Percentiles rank a stretch among this genome's conserved stretches.
phyloP scores from a whole-genome alignment of 2,113 vertebrate genomes.

The Caranx melampygus region DNA sequence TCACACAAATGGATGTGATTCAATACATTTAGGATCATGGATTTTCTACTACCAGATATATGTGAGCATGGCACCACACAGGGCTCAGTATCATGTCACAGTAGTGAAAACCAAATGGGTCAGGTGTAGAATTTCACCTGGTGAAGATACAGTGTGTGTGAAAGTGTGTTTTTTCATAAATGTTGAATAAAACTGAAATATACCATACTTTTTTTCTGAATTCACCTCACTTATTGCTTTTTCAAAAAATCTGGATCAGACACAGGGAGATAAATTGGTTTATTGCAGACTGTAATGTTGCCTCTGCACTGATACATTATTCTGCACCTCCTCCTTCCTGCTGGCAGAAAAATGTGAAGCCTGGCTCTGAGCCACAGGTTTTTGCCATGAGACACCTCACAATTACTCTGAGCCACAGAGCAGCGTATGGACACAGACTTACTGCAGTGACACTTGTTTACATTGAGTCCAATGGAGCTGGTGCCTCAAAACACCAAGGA shows the following conservation, averaged over 20 bases:
- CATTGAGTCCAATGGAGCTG: not conserved
- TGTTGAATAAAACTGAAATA: too few relatives aligned
- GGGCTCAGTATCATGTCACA: too few relatives aligned
- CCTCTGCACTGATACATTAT: constrained; percentile 1
- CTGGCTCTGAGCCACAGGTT: not conserved
- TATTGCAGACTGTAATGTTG: not conserved
- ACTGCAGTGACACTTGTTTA: not conserved
- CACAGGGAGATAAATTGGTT: not conserved
- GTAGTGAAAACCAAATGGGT: too few relatives aligned
- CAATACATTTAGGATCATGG: too few relatives aligned
- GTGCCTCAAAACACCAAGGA: not conserved
- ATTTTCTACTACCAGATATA: too few relatives aligned
- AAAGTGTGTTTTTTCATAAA: not conserved
- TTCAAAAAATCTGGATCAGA: not conserved
- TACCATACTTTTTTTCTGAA: too few relatives aligned
- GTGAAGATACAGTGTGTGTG: not conserved
- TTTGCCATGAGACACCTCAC: not conserved
- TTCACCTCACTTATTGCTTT: too few relatives aligned
- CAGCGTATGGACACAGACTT: constrained; percentile 1
- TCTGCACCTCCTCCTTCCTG: constrained; percentile 18
- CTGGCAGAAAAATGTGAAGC: constrained; percentile 1
- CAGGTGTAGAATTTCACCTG: not conserved
- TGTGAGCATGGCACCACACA: too few relatives aligned
- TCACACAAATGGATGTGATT: too few relatives aligned
- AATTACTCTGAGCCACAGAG: not conserved